A percentile compares a stretch with the other conserved stretches of the same genome.
Evolutionary conservation across 2,113 vertebrate species (phyloP).

Genomic region (Rhinolophus sinicus): DNA sequence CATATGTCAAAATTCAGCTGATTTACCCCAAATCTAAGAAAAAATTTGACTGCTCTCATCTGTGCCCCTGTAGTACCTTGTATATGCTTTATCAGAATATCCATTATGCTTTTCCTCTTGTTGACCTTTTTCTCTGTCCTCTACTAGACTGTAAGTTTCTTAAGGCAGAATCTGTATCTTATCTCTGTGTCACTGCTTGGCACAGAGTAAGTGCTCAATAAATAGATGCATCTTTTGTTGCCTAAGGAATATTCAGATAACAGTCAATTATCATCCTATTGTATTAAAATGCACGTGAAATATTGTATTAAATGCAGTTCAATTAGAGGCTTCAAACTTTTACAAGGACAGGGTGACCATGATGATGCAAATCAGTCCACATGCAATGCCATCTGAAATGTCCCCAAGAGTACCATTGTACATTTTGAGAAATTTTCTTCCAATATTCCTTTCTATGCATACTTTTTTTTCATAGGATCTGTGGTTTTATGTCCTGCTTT

Average conservation of each 20-base stretch:
- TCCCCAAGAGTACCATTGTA: not conserved
- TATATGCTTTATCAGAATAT: not conserved
- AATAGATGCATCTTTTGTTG: not conserved
- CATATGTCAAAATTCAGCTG: not conserved
- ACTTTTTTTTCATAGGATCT: not conserved
- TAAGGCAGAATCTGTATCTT: not conserved
- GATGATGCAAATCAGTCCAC: not conserved
- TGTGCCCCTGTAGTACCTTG: not conserved
- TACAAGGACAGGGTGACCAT: not conserved
- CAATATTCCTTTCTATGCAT: not conserved
- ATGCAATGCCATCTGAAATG: not conserved
- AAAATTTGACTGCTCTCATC: not conserved
- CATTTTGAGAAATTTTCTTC: slow-evolving; percentile 19
- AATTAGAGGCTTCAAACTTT: not conserved
- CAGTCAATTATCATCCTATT: not conserved
- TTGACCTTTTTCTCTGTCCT: not conserved
- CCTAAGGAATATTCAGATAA: not conserved
- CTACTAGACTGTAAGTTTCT: not conserved
- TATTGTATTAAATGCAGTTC: no score
- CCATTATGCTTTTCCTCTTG: not conserved
- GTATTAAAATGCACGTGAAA: not conserved
- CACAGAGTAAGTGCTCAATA: not conserved
- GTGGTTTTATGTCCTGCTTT: not conserved
- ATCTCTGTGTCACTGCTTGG: not conserved
- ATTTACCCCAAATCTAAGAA: not conserved